Evolutionary conservation across 2,888 invertebrate genomes (phyloP).

Genomic region (Idaea dimidiata): DNA sequence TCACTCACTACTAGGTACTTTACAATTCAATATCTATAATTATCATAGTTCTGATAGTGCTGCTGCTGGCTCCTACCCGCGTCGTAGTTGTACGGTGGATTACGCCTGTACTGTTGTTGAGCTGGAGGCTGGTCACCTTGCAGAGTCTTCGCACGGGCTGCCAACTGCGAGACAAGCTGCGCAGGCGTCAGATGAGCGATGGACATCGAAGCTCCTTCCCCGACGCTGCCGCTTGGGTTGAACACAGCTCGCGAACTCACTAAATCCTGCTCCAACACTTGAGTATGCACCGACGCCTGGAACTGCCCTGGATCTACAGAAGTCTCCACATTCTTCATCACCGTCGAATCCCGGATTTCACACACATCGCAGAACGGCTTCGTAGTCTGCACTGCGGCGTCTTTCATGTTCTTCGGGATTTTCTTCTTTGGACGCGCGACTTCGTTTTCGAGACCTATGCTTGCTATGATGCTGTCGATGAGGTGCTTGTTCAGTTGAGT

Average conservation of each 20-base stretch:
- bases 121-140: slow-evolving; percentile 42
- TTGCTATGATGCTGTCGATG: slow-evolving; percentile 59
- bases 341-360: slow-evolving; percentile 59
- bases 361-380: slow-evolving; percentile 66
- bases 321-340: slow-evolving; percentile 41
- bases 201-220: slow-evolving; percentile 60
- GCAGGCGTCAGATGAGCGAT: slow-evolving; percentile 73
- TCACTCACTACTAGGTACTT: not conserved
- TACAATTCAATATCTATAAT: slow-evolving; percentile 33
- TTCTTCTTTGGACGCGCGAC: slow-evolving; percentile 57
- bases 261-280: slow-evolving; percentile 69
- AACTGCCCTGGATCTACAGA: slow-evolving; percentile 54
- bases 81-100: slow-evolving; percentile 37
- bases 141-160: slow-evolving; percentile 70
- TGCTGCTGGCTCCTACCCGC: slow-evolving; percentile 45
- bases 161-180: slow-evolving; percentile 70
- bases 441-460: slow-evolving; percentile 55
- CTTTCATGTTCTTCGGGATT: slow-evolving; percentile 48
- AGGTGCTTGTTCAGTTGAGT: slow-evolving; percentile 63
- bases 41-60: slow-evolving; percentile 43
- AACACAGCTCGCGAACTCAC: slow-evolving; percentile 64
- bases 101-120: slow-evolving; percentile 44
- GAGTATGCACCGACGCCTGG: slow-evolving; percentile 59
- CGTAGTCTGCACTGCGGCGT: slow-evolving; percentile 64
- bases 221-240: slow-evolving; percentile 58